These are phyloP conservation scores for Apostichopus californicus DNA, from an alignment of 35 echinoderm and acorn worm genomes.

Conservation along the genomic window DNA sequence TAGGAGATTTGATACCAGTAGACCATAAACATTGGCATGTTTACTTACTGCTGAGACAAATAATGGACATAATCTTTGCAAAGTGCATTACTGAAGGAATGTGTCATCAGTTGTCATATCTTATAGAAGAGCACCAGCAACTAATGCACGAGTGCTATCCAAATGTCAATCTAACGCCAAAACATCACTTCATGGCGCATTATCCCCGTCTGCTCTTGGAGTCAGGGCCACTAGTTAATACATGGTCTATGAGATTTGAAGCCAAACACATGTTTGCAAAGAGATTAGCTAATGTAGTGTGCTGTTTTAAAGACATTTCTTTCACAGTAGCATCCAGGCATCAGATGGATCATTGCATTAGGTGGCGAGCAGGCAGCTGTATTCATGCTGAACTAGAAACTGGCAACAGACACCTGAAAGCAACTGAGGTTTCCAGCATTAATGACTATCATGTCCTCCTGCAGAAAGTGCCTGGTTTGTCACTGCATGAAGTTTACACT, in stretches of 20 bases:
- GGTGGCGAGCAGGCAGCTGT: not conserved
- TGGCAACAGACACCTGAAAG: not conserved
- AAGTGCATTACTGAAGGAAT: slow-evolving; percentile 11
- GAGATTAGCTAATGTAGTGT: slow-evolving; percentile 31
- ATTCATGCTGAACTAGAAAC: slow-evolving; percentile 27
- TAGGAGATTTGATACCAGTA: slow-evolving; percentile 19
- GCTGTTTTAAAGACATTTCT: slow-evolving; percentile 55
- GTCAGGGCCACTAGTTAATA: slow-evolving; percentile 9
- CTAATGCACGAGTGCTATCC: not conserved
- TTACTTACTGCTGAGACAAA: slow-evolving; percentile 16
- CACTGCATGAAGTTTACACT: slow-evolving; percentile 3
- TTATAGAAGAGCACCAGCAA: slow-evolving; percentile 29
- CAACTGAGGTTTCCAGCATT: slow-evolving; percentile 22
- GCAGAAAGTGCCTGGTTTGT: not conserved
- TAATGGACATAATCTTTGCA: slow-evolving; percentile 53
- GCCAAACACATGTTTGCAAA: slow-evolving; percentile 47
- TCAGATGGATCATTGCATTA: slow-evolving; percentile 42
- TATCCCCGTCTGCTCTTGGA: not conserved
- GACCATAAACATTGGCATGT: slow-evolving; percentile 14
- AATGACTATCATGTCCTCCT: not conserved
- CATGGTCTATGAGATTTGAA: slow-evolving; percentile 46
- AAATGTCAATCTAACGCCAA: slow-evolving; percentile 31
- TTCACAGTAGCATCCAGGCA: slow-evolving; percentile 13
- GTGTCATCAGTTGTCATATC: slow-evolving; percentile 26
- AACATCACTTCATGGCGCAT: slow-evolving; percentile 41